Evolutionary conservation across 2,888 invertebrate species (phyloP).

Genomic region (Acleris literana): DNA sequence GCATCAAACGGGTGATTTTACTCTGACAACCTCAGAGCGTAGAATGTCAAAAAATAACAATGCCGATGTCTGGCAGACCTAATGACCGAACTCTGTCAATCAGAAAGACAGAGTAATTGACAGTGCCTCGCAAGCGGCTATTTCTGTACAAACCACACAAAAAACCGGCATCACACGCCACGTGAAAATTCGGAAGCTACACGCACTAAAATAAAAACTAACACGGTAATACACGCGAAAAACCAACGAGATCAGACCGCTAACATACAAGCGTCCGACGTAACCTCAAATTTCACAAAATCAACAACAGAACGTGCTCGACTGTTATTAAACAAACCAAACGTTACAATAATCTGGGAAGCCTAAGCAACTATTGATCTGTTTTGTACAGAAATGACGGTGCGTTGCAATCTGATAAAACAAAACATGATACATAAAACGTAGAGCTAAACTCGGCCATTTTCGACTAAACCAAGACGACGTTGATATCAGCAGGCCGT

Average conservation of each 20-base stretch:
- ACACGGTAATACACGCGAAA: constrained; percentile 39
- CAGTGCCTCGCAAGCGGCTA: constrained; percentile 62
- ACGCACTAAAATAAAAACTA: constrained; percentile 40
- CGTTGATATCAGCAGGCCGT: constrained; percentile 61
- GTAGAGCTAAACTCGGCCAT: constrained; percentile 78
- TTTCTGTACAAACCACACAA: constrained; percentile 48
- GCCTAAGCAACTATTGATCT: constrained; percentile 40
- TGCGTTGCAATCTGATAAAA: constrained; percentile 47
- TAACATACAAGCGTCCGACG: constrained; percentile 55
- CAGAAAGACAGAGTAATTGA: constrained; percentile 71
- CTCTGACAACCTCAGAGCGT: background rate
- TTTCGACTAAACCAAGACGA: constrained; percentile 58
- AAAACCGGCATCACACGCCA: constrained; percentile 39
- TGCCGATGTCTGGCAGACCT: constrained; percentile 47
- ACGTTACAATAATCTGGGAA: constrained; percentile 44
- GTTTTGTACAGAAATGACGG: constrained; percentile 37
- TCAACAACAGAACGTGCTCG: constrained; percentile 76
- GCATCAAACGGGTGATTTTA: background rate
- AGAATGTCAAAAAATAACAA: constrained; percentile 32
- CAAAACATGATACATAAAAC: constrained; percentile 68
- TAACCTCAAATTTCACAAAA: constrained; percentile 76
- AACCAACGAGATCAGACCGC: constrained; percentile 37
- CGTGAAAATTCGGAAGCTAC: constrained; percentile 37
- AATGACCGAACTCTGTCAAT: constrained; percentile 79
- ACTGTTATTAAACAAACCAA: constrained; percentile 52